These are phyloP conservation scores for Enteromius argenteus DNA, from an alignment of 2,797 vertebrate species.

Conservation along the genomic window DNA sequence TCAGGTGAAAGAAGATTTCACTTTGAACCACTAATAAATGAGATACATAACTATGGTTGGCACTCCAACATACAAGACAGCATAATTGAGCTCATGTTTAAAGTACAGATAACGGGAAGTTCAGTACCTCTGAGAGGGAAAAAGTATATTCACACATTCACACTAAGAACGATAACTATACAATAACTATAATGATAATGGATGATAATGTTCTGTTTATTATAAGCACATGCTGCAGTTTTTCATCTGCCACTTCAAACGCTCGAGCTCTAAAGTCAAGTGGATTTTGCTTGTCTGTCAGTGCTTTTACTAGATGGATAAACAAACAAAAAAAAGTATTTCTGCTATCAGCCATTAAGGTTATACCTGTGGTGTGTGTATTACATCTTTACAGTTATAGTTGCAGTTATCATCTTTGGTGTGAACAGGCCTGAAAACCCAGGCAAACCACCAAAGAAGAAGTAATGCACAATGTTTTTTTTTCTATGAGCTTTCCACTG, in stretches of 20 bases:
- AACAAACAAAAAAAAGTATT: background rate
- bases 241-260: background rate
- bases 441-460: conserved; percentile 33
- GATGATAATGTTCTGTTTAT: background rate
- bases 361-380: background rate
- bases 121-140: conserved; percentile 8
- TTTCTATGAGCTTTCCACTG: background rate
- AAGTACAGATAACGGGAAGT: conserved; percentile 45
- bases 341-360: too few relatives aligned
- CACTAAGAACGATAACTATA: background rate
- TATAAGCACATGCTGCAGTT: background rate
- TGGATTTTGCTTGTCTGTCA: background rate
- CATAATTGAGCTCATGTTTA: conserved; percentile 54
- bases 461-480: conserved; percentile 2
- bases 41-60: conserved; percentile 34
- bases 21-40: conserved; percentile 60
- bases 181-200: background rate
- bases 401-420: background rate
- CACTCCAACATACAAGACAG: conserved; percentile 63
- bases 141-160: conserved; percentile 9
- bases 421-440: conserved; percentile 28
- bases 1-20: conserved; percentile 59
- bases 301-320: background rate
- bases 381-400: background rate
- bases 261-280: background rate